Base-by-base conservation (phyloP, 2,888 invertebrate genomes). In the Ormyrus pomaceus region DNA sequence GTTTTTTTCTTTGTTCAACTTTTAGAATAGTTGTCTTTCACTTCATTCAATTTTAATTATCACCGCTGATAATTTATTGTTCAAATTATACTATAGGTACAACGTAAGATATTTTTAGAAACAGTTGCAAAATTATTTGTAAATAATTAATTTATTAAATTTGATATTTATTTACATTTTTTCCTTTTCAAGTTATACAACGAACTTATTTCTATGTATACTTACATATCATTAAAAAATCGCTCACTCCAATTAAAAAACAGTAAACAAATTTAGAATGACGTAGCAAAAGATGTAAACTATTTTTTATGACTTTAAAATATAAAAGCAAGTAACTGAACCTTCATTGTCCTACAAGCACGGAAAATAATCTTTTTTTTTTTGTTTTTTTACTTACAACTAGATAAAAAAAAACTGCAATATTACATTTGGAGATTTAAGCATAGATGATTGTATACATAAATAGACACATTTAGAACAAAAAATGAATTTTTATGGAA, bases 391-490 rank as follows among this genome's bases (percentile, higher is more conserved):
- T 64, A n/a, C 58, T 75, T 74, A 59, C 13, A 70, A 69, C 10
- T 66, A 72, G 13, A 65, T n/a, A 66, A 72, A 59, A 71, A 34
- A 4, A 55, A 58, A 2, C 7, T 61, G 64, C 6, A 58, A 11
- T n/a, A 34, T 56, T 19, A 46, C 45, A 62, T 71, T 75, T 9
- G 61, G 51, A 80, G 72, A n/a, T 77, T 55, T 51, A 59, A 81
- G 62, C 73, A 82, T 58, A 76, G 80, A 82, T 69, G 58, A 79
- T n/a, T 71, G 66, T 84, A 76, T 82, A 59, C 80, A 77, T 84
- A 83, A 85, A 84, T 86, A 87, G 83, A 86, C 85, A 87, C 86
- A 86, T 87, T 87, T 87, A 87, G 86, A 87, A 83, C 82, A 86
- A 83, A 82, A 85, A 83, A 81, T 79, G 69, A 83, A 85, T 83